Conservation (phyloP, 2,113 vertebrate species). For the Suricata suricatta region DNA sequence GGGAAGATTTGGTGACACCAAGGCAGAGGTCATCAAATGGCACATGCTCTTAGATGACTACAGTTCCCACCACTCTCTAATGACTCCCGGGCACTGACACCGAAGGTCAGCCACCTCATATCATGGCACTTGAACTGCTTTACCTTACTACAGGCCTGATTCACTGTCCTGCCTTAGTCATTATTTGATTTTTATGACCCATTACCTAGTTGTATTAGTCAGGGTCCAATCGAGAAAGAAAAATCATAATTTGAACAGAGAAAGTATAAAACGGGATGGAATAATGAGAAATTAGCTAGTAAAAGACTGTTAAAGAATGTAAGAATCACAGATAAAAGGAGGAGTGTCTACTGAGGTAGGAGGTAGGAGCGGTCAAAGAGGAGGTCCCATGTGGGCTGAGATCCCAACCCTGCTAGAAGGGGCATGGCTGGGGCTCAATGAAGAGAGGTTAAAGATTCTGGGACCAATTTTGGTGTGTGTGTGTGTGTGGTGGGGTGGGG, state of each 20-base stretch:
- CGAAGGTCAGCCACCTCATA: background rate
- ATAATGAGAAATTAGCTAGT: background rate
- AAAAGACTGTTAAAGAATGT: background rate
- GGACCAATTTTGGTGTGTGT: background rate
- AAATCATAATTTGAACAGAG: slow-evolving; percentile 1
- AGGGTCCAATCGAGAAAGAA: background rate
- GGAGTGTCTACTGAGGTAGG: background rate
- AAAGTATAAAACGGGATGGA: background rate
- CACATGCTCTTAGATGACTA: background rate
- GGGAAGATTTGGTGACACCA: background rate
- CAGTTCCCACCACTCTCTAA: background rate
- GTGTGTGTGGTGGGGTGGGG: background rate
- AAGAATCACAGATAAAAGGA: background rate
- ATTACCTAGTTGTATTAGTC: slow-evolving; percentile 13
- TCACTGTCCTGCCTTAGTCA: background rate
- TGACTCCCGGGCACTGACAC: background rate
- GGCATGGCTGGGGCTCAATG: background rate
- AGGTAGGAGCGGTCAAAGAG: background rate
- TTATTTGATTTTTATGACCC: slow-evolving; percentile 20
- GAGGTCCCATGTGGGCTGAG: background rate
- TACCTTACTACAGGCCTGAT: background rate
- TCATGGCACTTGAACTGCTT: background rate
- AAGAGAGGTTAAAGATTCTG: background rate
- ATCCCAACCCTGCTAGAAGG: background rate
- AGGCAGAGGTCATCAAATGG: background rate